Conservation (phyloP, 2,888 invertebrate genomes). For the Epirrhoe alternata region DNA sequence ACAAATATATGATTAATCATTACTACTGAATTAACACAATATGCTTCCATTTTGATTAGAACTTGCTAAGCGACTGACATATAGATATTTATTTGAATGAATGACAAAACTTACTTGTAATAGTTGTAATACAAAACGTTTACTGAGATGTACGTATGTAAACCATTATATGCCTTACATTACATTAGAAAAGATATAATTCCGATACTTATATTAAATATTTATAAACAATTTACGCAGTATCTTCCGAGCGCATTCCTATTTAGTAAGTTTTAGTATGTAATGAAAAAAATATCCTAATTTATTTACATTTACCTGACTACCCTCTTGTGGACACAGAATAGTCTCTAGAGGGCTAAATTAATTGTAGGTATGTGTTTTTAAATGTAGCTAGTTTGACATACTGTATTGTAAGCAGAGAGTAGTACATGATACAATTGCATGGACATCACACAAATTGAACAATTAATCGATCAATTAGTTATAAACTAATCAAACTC, state of each 20-base stretch:
- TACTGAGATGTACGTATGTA: not conserved
- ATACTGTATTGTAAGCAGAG: not conserved
- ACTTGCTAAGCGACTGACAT: not conserved
- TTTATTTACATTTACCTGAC: conserved; percentile 9
- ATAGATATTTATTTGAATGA: not conserved
- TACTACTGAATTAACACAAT: not conserved
- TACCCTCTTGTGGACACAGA: not conserved
- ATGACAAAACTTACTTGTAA: not conserved
- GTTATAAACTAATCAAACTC: conserved; percentile 18
- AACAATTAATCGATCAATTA: conserved; percentile 2
- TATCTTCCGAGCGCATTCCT: conserved; percentile 14
- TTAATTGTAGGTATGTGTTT: not conserved
- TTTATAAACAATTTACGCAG: not conserved
- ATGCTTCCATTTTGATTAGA: not conserved
- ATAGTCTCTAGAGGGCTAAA: not conserved
- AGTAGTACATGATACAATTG: not conserved
- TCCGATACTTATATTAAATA: not conserved
- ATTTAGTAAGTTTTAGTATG: conserved; percentile 2
- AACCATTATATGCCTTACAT: too few relatives aligned
- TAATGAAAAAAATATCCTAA: conserved; percentile 4
- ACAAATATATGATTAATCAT: too few relatives aligned
- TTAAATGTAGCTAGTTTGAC: not conserved
- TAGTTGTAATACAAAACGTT: not conserved
- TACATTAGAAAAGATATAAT: too few relatives aligned
- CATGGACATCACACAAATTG: not conserved